These are phyloP conservation scores for Ciconia maguari DNA, from an alignment of 2,113 vertebrate genomes.

Conservation along the genomic window DNA sequence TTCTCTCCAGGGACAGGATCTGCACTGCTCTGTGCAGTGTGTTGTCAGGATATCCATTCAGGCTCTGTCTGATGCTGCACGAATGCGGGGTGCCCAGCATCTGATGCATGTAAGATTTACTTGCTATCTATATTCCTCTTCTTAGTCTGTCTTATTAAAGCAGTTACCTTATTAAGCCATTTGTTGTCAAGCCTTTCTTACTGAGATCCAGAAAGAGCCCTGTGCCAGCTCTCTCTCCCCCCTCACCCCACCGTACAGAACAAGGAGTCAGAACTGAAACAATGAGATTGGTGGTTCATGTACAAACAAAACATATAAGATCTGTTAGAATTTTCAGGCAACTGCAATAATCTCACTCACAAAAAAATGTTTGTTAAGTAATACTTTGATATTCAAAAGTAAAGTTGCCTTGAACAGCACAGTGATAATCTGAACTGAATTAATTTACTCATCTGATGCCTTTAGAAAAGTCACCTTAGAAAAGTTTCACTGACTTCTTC, in stretches of 20 bases:
- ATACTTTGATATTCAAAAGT: neutral
- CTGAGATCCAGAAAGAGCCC: neutral
- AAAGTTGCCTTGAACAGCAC: neutral
- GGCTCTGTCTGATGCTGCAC: fast-evolving
- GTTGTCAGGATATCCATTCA: fast-evolving
- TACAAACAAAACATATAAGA: neutral
- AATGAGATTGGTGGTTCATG: neutral
- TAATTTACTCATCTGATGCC: neutral
- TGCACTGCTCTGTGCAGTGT: fast-evolving
- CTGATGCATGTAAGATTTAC: neutral
- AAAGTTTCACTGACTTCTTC: neutral
- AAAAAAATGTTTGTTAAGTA: neutral
- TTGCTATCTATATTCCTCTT: neutral
- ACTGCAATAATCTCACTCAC: neutral
- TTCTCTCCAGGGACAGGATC: neutral
- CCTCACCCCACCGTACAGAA: fast-evolving
- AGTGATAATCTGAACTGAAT: neutral
- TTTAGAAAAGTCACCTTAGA: neutral
- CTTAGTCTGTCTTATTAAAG: neutral
- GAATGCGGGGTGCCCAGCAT: fast-evolving
- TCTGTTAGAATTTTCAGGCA: neutral
- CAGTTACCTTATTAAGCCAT: neutral
- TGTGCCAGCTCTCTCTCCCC: fast-evolving
- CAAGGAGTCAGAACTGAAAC: neutral
- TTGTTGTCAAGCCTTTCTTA: neutral